Percentiles rank a stretch among this genome's conserved stretches.
These are phyloP conservation scores for Argopecten irradians DNA, from an alignment of 1,140 invertebrate species.

Conservation along the genomic window DNA sequence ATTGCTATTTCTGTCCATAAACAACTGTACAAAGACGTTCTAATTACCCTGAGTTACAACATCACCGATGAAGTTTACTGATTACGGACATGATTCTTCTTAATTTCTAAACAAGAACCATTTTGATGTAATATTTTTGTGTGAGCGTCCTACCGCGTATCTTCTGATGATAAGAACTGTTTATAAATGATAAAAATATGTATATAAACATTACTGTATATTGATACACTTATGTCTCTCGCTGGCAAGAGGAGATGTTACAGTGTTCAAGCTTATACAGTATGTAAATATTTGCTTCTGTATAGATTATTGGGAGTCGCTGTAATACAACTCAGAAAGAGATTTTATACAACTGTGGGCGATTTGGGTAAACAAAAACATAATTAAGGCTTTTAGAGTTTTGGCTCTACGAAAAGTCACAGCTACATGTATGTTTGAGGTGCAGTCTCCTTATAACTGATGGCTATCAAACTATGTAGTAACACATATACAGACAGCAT, in stretches of 20 bases:
- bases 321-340: no score
- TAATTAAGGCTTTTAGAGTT: no score
- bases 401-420: no score
- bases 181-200: background rate
- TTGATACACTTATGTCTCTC: background rate
- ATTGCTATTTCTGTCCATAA: background rate
- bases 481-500: no score
- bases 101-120: background rate
- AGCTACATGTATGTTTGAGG: no score
- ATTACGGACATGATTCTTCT: background rate
- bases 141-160: background rate
- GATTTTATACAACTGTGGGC: background rate
- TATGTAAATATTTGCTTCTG: background rate
- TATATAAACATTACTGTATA: background rate
- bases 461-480: no score
- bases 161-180: background rate
- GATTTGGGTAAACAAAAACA: background rate
- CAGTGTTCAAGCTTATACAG: background rate
- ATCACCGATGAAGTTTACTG: no score
- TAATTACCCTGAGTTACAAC: background rate
- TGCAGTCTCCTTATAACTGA: no score
- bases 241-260: background rate
- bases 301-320: background rate
- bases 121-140: background rate
- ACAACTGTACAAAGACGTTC: background rate